phyloP scores from a whole-genome alignment of 2,113 vertebrate genomes.

The Pristiophorus japonicus region DNA sequence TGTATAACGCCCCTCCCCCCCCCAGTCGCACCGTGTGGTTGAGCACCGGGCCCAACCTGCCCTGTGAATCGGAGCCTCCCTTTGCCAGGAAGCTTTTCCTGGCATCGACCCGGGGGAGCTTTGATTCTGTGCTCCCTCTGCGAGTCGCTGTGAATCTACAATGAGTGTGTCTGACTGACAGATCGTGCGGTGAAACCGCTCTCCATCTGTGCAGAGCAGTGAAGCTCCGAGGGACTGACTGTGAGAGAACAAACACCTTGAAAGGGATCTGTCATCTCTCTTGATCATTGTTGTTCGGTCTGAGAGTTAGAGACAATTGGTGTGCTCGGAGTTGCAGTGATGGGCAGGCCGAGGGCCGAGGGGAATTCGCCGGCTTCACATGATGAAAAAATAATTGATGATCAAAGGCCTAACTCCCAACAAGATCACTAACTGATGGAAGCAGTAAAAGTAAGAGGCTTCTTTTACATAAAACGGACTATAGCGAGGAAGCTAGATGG shows the following conservation, averaged over 20 bases:
- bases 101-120: background rate
- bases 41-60: background rate
- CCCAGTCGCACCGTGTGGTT: rapidly evolving
- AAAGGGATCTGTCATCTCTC: background rate
- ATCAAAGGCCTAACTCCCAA: background rate
- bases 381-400: background rate
- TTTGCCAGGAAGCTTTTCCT: background rate
- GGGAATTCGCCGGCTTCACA: background rate
- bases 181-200: background rate
- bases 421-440: background rate
- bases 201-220: background rate
- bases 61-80: too few species aligned
- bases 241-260: background rate
- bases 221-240: background rate
- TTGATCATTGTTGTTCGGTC: background rate
- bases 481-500: background rate
- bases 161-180: background rate
- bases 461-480: background rate
- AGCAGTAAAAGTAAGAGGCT: background rate
- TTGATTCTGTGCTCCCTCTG: background rate
- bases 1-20: rapidly evolving
- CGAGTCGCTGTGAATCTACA: background rate
- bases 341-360: background rate
- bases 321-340: background rate
- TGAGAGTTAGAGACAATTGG: background rate